phyloP scores from a whole-genome alignment of 2,113 vertebrate genomes.

The Xerus inauris region DNA sequence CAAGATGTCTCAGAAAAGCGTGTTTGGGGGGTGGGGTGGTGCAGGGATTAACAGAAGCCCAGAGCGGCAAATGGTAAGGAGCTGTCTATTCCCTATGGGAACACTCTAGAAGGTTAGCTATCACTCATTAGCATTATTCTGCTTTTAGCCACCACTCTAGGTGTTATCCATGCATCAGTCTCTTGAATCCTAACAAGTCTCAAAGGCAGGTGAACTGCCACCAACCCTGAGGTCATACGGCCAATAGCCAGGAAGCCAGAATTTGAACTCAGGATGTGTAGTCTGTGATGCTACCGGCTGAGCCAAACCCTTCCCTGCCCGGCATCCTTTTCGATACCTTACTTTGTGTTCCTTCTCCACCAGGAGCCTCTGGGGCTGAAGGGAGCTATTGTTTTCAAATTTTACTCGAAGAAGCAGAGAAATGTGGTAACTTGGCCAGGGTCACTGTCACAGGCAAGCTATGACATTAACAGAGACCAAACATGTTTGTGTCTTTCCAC shows the following conservation, averaged over 20 bases:
- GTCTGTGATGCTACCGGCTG: not conserved
- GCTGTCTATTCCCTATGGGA: not conserved
- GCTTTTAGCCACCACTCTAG: not conserved
- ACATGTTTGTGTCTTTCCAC: too few relatives aligned
- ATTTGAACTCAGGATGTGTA: not conserved
- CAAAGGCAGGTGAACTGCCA: not conserved
- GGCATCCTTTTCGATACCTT: not conserved
- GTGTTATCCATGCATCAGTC: too few relatives aligned
- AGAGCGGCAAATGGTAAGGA: not conserved
- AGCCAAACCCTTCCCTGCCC: rapidly evolving
- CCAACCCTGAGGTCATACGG: not conserved
- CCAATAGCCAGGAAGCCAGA: not conserved
- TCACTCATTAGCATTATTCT: not conserved
- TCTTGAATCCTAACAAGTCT: not conserved
- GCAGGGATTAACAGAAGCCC: not conserved
- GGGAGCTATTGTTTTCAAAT: not conserved
- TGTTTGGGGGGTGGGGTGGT: rapidly evolving
- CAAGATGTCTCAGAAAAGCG: not conserved
- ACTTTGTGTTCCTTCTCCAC: not conserved
- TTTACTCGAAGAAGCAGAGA: not conserved
- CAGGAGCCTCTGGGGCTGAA: not conserved
- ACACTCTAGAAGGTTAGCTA: not conserved
- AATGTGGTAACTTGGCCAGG: not conserved
- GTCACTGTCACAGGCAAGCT: not conserved
- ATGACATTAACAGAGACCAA: too few relatives aligned